Base-by-base conservation (phyloP, 1,140 invertebrate genomes). In the Dendroctonus valens region DNA sequence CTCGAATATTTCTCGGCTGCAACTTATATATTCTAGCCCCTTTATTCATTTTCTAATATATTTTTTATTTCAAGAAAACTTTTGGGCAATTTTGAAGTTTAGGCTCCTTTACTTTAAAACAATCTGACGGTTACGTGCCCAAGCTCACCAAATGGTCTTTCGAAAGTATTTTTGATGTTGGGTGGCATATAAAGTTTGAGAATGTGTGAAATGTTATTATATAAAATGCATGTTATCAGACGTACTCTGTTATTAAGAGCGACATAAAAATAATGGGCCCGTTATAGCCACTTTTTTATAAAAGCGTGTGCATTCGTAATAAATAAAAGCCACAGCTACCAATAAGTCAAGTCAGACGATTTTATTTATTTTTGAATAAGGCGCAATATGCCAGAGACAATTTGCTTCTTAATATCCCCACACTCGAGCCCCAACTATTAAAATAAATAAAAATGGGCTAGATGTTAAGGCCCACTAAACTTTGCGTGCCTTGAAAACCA, bases 41-140 rank as follows among this genome's bases (percentile, higher is more conserved):
- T 46, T 46, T 11, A 46, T 14, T 37, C n/a, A 7, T 51, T 55
- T 55, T 63, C 41, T 48, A 54, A 63, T 63, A 55, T 44, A 63
- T 63, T 63, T 63, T 63, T 63, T 63, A 54, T 63, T 55, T 51
- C 52, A 5, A 5, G 9, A 38, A 63, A 63, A 63, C 41, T 63
- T 63, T 63, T 48, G 52, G 41, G 26, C 61, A 63, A 63, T 63
- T 63, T 63, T 63, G 52, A 63, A 63, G 61, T 63, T 63, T 63
- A 54, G 52, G 38, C 61, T 63, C 52, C 40, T 63, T 63, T 63
- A 63, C 51, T 63, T 63, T 54, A 63, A 63, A 63, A 63, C 61
- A 63, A 63, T 63, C 61, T 63, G 61, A 63, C 61, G 60, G 50
- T 5, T 54, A 55, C 51, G 51, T 63, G 61, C 49, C 61, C 55